Evolutionary conservation across 2,113 vertebrate species (phyloP), one percentile per base, ranked within the genome.

Genomic region (Deroptyus accipitrinus): DNA sequence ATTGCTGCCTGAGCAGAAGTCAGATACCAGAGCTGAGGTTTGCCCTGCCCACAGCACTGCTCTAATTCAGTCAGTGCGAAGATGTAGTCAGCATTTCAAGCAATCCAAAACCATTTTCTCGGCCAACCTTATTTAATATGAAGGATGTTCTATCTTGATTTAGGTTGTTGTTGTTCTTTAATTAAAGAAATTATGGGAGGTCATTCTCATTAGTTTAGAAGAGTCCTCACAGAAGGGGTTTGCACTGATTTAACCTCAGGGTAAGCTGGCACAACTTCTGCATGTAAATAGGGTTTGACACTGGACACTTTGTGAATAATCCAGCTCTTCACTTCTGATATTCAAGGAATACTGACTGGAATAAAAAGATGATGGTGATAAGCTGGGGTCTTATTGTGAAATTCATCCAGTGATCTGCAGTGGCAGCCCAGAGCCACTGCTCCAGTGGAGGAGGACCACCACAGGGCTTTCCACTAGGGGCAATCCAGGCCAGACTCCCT

Each of bases 181-280:
- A 97, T 95, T 96, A 96, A 97, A 96, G 92, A 95, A 96, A 96
- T 95, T 92, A 94, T 49, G 33, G 59, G 88, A 94, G 94, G 96
- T 94, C 96, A 96, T 92, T 96, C 83, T 96, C 95, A 95, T 96
- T 94, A 95, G 92, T 93, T 91, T 49, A 76, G 81, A 94, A 91
- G 94, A 94, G 78, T 96, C 86, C 88, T 95, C 95, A 74, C 91
- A 94, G 88, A 95, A 96, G 91, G 94, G 83, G 86, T 94, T 94
- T 94, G 83, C 92, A 73, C 88, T 68, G 74, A 94, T 94, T 93
- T 96, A 95, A 96, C 95, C 93, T 95, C 85, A 70, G 95, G 95
- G 93, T 95, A 96, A 93, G 37, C 93, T 93, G 92, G 82, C 92
- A 94, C 94, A 94, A 95, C 84, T 95, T 96, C 67, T 93, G 95